These are phyloP conservation scores for Drosophila sordidula DNA, from an alignment of 2,888 invertebrate genomes.

Conservation along the genomic window DNA sequence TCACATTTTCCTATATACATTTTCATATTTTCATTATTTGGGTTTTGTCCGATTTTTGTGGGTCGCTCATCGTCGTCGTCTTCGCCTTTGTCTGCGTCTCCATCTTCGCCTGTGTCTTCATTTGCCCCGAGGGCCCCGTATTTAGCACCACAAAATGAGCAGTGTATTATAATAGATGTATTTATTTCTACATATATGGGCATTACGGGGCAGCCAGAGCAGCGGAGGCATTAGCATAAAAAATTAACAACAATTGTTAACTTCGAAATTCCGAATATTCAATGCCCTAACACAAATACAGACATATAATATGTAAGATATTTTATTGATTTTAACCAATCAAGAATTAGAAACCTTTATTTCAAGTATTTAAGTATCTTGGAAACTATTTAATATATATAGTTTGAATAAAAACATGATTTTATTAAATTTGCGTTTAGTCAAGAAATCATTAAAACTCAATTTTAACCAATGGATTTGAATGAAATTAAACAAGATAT, in stretches of 20 bases:
- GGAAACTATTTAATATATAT: too few species aligned
- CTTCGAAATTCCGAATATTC: background rate
- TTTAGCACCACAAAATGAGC: constrained; percentile 59
- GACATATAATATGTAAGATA: too few species aligned
- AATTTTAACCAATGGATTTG: too few species aligned
- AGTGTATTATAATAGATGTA: constrained; percentile 40
- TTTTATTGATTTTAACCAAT: too few species aligned
- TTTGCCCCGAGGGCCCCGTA: constrained; percentile 36
- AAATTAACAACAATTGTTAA: constrained; percentile 9
- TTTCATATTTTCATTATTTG: constrained; percentile 16
- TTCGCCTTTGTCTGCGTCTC: background rate
- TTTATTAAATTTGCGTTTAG: too few species aligned
- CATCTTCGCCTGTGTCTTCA: background rate
- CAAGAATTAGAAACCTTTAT: too few species aligned
- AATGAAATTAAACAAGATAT: too few species aligned
- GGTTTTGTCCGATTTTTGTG: constrained; percentile 21
- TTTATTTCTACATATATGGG: constrained; percentile 29
- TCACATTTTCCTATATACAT: constrained; percentile 5
- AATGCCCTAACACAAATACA: background rate
- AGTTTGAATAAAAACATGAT: too few species aligned
- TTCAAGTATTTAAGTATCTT: too few species aligned
- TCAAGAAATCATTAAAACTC: too few species aligned
- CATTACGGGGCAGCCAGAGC: constrained; percentile 10
- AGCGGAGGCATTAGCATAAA: constrained; percentile 59
- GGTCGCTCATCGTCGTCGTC: constrained; percentile 15